These are phyloP conservation scores for Periplaneta americana DNA, from an alignment of 1,140 invertebrate genomes.

Conservation along the genomic window DNA sequence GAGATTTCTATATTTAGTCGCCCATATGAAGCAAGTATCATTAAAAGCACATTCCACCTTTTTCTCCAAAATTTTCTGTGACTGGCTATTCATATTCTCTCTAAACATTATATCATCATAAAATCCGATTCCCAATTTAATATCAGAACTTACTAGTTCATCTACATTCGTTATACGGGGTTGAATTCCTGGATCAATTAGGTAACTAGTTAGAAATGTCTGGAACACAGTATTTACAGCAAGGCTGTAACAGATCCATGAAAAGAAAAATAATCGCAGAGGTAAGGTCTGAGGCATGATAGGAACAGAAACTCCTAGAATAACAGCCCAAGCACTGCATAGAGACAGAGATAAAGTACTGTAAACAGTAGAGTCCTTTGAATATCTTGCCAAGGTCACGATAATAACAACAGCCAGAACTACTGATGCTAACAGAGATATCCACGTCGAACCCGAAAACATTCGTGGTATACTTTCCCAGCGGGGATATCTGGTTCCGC, in stretches of 20 bases:
- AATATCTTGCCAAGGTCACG: background rate
- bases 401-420: background rate
- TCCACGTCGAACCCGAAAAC: background rate
- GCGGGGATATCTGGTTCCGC: background rate
- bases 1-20: background rate
- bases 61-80: background rate
- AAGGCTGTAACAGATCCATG: background rate
- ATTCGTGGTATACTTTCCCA: background rate
- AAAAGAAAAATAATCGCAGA: background rate
- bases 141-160: background rate
- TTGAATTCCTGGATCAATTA: background rate
- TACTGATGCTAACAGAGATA: background rate
- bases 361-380: background rate
- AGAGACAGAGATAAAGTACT: background rate
- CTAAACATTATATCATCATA: background rate
- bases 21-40: background rate
- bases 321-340: background rate
- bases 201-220: background rate
- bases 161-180: background rate
- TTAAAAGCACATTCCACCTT: background rate
- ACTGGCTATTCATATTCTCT: background rate
- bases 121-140: background rate
- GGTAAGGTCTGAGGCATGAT: background rate
- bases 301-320: background rate
- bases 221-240: background rate